Evolutionary conservation across 2,797 vertebrate genomes (phyloP).

Genomic region (Acipenser transmontanus): DNA sequence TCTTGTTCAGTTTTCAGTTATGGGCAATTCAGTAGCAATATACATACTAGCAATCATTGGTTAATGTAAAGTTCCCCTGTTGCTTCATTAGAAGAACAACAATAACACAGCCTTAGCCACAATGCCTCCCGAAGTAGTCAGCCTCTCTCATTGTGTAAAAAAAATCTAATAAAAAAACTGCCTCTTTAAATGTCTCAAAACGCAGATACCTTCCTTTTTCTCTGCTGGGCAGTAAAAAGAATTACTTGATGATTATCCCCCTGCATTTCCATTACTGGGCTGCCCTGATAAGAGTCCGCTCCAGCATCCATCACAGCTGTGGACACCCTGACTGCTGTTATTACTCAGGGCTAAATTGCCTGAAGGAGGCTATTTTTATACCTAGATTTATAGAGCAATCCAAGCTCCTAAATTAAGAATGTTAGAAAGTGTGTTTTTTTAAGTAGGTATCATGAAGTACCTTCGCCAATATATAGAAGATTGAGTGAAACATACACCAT

Average conservation of each 20-base stretch:
- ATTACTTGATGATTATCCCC: constrained; percentile 45
- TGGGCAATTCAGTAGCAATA: too few relatives aligned
- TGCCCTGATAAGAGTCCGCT: constrained; percentile 42
- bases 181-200: constrained; percentile 1
- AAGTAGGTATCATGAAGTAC: not conserved
- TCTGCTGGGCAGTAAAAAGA: constrained; percentile 42
- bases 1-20: too few relatives aligned
- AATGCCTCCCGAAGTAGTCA: too few relatives aligned
- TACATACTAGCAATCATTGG: too few relatives aligned
- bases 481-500: not conserved
- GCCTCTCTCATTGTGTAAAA: too few relatives aligned
- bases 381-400: constrained; percentile 42
- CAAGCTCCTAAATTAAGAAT: constrained; percentile 33
- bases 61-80: too few relatives aligned
- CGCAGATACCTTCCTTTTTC: not conserved
- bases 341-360: constrained; percentile 30
- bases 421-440: not conserved
- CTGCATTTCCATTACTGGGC: constrained; percentile 45
- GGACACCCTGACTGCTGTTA: constrained; percentile 36
- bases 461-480: not conserved
- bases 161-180: too few relatives aligned
- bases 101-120: too few relatives aligned
- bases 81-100: too few relatives aligned
- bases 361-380: constrained; percentile 44
- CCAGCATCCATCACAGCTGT: constrained; percentile 38